Evolutionary conservation across 1,140 invertebrate species (phyloP).

Genomic region (Ips typographus): DNA sequence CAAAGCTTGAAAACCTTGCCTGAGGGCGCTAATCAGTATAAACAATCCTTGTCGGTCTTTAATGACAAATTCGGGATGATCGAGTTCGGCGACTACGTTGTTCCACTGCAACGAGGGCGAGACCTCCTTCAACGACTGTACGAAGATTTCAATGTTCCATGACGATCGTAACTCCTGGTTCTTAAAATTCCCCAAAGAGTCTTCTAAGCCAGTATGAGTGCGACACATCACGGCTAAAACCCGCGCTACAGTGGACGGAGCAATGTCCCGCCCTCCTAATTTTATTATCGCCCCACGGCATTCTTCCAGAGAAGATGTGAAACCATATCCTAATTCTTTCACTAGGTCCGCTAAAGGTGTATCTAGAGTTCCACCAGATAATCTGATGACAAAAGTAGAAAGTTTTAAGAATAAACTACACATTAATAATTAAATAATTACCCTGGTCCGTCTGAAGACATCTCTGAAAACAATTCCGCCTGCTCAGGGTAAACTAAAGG

Average conservation of each 20-base stretch:
- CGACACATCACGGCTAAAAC: constrained; percentile 86
- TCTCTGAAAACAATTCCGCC: constrained; percentile 70
- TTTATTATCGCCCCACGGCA: constrained; percentile 81
- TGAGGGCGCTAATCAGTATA: constrained; percentile 77
- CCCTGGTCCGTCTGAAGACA: constrained; percentile 57
- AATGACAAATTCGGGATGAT: constrained; percentile 87
- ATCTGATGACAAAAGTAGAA: constrained; percentile 8
- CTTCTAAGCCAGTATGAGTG: constrained; percentile 73
- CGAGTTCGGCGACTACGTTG: constrained; percentile 87
- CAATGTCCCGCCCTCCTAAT: constrained; percentile 71
- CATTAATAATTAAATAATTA: constrained; percentile 2
- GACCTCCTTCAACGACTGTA: constrained; percentile 86
- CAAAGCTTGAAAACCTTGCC: constrained; percentile 74
- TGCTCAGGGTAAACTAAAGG: constrained; percentile 82
- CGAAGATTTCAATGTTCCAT: constrained; percentile 93
- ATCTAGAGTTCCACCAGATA: constrained; percentile 65
- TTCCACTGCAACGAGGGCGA: constrained; percentile 87
- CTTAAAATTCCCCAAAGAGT: constrained; percentile 56
- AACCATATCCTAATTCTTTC: constrained; percentile 83
- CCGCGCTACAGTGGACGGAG: constrained; percentile 78
- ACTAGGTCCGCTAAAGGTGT: constrained; percentile 80
- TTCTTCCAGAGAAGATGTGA: constrained; percentile 85
- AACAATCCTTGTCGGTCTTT: constrained; percentile 82
- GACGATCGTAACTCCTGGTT: constrained; percentile 56
- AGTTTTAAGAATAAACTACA: background rate